phyloP scores from a whole-genome alignment of 2,797 vertebrate genomes.

The Hafferia zeledoni region DNA sequence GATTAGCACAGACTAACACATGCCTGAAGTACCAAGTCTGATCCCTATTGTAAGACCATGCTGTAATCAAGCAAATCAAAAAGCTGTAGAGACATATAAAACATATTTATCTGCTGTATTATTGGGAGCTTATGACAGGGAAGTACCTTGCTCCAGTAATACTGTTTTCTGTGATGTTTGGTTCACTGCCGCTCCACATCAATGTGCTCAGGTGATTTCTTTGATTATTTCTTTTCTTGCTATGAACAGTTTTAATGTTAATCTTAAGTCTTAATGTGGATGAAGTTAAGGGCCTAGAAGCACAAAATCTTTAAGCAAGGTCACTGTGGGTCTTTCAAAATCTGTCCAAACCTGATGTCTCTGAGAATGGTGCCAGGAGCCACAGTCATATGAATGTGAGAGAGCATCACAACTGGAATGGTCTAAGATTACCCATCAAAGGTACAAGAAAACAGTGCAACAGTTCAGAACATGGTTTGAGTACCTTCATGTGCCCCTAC shows the following conservation, averaged over 20 bases:
- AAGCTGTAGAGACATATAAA: not conserved
- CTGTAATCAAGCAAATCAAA: not conserved
- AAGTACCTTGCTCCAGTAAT: not conserved
- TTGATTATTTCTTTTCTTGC: not conserved
- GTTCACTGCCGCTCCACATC: not conserved
- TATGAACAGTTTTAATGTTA: not conserved
- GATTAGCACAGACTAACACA: not conserved
- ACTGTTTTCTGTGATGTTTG: not conserved
- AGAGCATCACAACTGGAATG: not conserved
- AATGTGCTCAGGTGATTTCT: not conserved
- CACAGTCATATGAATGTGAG: rapidly evolving
- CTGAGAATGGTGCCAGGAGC: not conserved
- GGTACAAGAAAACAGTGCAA: not conserved
- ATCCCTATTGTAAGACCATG: not conserved
- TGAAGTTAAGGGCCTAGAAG: not conserved
- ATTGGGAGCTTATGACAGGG: not conserved
- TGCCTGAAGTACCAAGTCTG: not conserved
- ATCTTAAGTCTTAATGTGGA: not conserved
- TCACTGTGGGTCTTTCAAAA: not conserved
- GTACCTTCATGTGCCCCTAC: not conserved
- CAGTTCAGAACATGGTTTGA: not conserved
- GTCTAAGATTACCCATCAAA: not conserved
- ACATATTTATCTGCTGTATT: not conserved
- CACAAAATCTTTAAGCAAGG: not conserved
- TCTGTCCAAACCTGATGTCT: not conserved